These are phyloP conservation scores for Sciaenops ocellatus DNA, from an alignment of 2,797 vertebrate genomes.

Conservation along the genomic window DNA sequence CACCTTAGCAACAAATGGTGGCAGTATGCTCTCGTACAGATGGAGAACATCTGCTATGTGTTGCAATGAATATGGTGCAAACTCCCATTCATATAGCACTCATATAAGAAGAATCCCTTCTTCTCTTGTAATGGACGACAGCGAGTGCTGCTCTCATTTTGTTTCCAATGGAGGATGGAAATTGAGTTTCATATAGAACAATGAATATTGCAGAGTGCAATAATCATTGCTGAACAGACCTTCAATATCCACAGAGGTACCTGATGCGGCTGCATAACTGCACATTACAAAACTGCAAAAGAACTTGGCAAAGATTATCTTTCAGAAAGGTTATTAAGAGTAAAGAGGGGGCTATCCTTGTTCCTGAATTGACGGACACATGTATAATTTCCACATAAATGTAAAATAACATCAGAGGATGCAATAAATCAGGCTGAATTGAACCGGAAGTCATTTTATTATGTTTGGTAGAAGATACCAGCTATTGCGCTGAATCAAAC, in stretches of 20 bases:
- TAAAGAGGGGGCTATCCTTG: background rate
- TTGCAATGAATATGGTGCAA: conserved; percentile 37
- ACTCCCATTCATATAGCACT: background rate
- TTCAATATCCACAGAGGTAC: background rate
- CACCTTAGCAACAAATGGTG: conserved; percentile 69
- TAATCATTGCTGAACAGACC: conserved; percentile 7
- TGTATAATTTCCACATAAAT: background rate
- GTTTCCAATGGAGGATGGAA: conserved; percentile 20
- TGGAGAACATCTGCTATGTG: conserved; percentile 15
- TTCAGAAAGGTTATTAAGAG: background rate
- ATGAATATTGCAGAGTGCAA: conserved; percentile 14
- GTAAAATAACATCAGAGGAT: background rate
- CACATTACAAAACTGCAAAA: background rate
- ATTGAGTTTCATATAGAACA: conserved; percentile 22
- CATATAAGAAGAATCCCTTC: conserved; percentile 21
- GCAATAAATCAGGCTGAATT: background rate
- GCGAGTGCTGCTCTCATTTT: conserved; percentile 25
- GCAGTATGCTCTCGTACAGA: conserved; percentile 69
- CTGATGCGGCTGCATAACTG: conserved; percentile 24
- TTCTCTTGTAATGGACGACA: conserved; percentile 31
- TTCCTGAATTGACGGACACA: background rate
- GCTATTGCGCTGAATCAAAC: background rate
- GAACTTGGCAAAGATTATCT: background rate
- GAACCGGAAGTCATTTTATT: conserved; percentile 23
- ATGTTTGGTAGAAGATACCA: conserved; percentile 11